Evolutionary conservation across 1,140 invertebrate species (phyloP).

Genomic region (Aphis gossypii): DNA sequence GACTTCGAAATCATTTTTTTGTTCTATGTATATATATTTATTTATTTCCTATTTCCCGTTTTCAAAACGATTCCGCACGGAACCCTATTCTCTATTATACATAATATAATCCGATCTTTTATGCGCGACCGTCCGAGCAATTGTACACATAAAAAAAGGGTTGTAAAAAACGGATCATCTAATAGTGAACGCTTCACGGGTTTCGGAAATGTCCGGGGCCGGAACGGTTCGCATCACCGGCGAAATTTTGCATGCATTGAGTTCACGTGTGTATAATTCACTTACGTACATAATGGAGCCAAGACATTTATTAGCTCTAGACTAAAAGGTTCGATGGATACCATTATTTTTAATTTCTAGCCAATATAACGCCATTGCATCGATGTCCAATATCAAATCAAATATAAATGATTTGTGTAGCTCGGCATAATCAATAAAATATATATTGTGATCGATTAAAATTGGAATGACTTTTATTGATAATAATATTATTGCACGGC

Average conservation of each 20-base stretch:
- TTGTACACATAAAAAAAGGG: slow-evolving; percentile 42
- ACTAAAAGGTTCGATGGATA: slow-evolving; percentile 10
- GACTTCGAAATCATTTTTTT: slow-evolving; percentile 26
- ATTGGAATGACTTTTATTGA: background rate
- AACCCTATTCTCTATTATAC: background rate
- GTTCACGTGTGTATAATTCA: slow-evolving; percentile 40
- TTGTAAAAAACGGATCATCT: slow-evolving; percentile 48
- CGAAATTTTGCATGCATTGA: slow-evolving; percentile 29
- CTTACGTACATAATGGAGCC: background rate
- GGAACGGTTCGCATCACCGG: slow-evolving; percentile 11
- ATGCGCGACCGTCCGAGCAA: slow-evolving; percentile 41
- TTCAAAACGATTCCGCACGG: slow-evolving; percentile 43
- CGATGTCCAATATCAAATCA: background rate
- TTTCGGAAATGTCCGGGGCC: slow-evolving; percentile 34
- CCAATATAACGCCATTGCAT: background rate
- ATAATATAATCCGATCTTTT: slow-evolving; percentile 42
- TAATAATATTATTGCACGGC: background rate
- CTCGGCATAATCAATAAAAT: background rate
- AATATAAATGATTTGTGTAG: slow-evolving; percentile 47
- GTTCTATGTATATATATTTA: background rate
- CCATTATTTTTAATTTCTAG: background rate
- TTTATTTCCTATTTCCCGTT: slow-evolving; percentile 38
- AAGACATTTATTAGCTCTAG: background rate
- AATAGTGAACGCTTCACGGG: slow-evolving; percentile 51
- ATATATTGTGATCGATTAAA: background rate